phyloP scores from a whole-genome alignment of 2,113 vertebrate species.

The Genyomyrus donnyi region DNA sequence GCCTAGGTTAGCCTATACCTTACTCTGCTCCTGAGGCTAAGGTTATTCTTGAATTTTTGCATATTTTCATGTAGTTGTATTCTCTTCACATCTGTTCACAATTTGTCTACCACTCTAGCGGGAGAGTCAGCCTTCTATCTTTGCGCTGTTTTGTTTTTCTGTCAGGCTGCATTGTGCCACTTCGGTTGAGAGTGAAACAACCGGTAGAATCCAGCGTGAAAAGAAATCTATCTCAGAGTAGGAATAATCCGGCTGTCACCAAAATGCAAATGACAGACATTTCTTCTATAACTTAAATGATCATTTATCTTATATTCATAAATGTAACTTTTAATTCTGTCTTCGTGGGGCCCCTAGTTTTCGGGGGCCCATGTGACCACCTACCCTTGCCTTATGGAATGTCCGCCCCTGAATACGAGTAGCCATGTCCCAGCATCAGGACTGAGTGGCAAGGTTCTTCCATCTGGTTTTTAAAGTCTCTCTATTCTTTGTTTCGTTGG shows the following conservation, averaged over 20 bases:
- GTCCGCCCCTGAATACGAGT: not conserved
- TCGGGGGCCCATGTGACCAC: not conserved
- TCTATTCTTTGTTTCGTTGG: not conserved
- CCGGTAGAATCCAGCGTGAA: not conserved
- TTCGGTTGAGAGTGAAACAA: not conserved
- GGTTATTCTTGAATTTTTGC: not conserved
- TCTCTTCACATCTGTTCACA: not conserved
- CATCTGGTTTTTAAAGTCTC: conserved; percentile 9
- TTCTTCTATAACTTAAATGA: not conserved
- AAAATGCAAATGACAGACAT: not conserved
- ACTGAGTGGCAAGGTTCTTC: not conserved
- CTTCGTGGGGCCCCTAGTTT: not conserved
- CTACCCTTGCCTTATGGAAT: not conserved
- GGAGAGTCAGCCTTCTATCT: not conserved
- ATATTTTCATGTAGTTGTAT: not conserved
- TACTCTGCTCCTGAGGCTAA: not conserved
- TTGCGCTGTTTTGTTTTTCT: not conserved
- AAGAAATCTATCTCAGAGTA: not conserved
- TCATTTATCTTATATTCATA: not conserved
- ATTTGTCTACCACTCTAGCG: not conserved
- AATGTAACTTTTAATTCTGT: not conserved
- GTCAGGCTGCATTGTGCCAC: not conserved
- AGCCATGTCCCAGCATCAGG: not conserved
- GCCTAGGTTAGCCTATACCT: not conserved
- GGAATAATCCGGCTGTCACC: not conserved